These are phyloP conservation scores for Lota lota DNA, from an alignment of 2,113 vertebrate species.

Conservation along the genomic window DNA sequence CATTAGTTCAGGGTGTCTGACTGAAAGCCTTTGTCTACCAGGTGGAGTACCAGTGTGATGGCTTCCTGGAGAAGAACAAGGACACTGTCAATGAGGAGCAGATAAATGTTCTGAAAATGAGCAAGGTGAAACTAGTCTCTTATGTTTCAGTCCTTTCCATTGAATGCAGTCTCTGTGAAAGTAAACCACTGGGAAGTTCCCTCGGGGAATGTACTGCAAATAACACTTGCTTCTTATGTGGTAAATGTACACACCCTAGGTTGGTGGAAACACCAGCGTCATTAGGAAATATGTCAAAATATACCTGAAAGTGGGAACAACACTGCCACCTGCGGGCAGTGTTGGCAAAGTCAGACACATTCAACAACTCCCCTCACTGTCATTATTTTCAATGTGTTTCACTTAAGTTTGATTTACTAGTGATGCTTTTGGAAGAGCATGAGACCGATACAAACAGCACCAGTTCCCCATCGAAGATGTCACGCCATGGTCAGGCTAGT, in stretches of 20 bases:
- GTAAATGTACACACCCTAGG: constrained; percentile 42
- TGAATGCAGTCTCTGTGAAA: not conserved
- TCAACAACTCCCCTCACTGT: not conserved
- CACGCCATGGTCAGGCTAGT: constrained; percentile 68
- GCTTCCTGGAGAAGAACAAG: constrained; percentile 98
- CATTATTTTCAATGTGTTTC: not conserved
- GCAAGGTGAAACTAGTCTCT: constrained; percentile 78
- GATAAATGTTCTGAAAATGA: constrained; percentile 90
- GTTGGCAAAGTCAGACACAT: not conserved
- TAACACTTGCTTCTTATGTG: constrained; percentile 6
- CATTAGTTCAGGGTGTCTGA: too few species aligned
- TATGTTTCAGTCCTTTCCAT: not conserved
- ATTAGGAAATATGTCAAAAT: constrained; percentile 40
- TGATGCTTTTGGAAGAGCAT: constrained; percentile 87
- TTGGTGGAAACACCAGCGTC: constrained; percentile 50
- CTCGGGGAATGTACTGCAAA: constrained; percentile 7
- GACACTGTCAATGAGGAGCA: constrained; percentile 97
- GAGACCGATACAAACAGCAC: constrained; percentile 72
- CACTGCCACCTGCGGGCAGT: constrained; percentile 56
- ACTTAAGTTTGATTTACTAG: constrained; percentile 84
- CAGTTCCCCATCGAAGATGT: constrained; percentile 63
- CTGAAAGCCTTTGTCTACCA: constrained; percentile 52
- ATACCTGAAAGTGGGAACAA: constrained; percentile 23
- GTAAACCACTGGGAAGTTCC: not conserved
- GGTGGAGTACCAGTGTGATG: constrained; percentile 96